phyloP scores from a whole-genome alignment of 2,888 invertebrate genomes.

The Leucophenga maculata region DNA sequence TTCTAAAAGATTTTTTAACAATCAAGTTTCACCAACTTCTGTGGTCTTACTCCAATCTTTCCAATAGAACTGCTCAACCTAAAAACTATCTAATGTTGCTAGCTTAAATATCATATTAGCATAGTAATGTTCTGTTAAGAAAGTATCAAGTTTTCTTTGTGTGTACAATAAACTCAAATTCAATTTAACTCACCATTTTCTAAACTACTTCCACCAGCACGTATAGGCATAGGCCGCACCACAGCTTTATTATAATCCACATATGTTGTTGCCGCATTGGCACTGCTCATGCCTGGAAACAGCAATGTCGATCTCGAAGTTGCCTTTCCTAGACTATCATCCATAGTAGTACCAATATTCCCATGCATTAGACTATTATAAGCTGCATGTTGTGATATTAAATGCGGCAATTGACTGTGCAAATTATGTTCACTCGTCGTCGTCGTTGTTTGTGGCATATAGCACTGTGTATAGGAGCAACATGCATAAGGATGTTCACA shows the following conservation, averaged over 20 bases:
- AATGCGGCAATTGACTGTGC: conserved; percentile 14
- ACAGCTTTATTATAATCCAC: conserved; percentile 64
- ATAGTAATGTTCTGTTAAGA: no score
- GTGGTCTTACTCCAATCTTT: no score
- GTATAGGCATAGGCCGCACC: conserved; percentile 66
- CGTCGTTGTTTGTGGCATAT: conserved; percentile 32
- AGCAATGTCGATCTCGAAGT: conserved; percentile 5
- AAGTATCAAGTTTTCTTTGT: no score
- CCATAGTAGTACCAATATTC: not conserved
- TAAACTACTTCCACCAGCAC: conserved; percentile 51
- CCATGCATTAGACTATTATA: not conserved
- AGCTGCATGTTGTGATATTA: conserved; percentile 4
- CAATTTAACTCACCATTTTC: conserved; percentile 58
- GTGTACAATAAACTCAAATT: not conserved
- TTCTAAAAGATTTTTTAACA: no score
- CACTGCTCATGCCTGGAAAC: conserved; percentile 48
- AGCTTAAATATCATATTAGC: no score
- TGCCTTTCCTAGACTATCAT: not conserved
- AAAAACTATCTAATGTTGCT: no score
- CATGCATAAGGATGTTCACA: conserved; percentile 58
- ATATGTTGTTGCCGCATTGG: conserved; percentile 41
- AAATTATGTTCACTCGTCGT: conserved; percentile 29
- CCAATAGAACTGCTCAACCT: no score
- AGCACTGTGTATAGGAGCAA: conserved; percentile 58
- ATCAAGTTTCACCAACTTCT: no score